Evolutionary conservation across 2,113 vertebrate species (phyloP).

Genomic region (Cyanoderma ruficeps): DNA sequence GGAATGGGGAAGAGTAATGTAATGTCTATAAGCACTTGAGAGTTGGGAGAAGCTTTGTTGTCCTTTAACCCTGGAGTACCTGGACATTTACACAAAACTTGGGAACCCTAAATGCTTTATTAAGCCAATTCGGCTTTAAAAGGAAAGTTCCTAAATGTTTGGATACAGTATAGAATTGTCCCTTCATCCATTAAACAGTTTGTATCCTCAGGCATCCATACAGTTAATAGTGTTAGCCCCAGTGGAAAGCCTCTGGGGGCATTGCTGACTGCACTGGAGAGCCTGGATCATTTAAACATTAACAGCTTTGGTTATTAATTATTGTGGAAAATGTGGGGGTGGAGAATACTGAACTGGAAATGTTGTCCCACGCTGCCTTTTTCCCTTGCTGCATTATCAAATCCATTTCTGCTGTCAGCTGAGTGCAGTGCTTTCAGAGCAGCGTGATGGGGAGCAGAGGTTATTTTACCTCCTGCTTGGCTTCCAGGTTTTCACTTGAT

Average conservation of each 20-base stretch:
- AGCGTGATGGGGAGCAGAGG: background rate
- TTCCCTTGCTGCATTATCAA: background rate
- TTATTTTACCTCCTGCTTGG: background rate
- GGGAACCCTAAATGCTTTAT: background rate
- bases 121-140: background rate
- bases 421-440: background rate
- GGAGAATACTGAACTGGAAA: conserved; percentile 11
- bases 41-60: background rate
- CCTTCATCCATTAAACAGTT: background rate
- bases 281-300: conserved; percentile 15
- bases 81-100: fast-evolving
- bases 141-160: background rate
- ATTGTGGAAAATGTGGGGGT: conserved; percentile 6
- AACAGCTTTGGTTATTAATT: conserved; percentile 57
- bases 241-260: background rate
- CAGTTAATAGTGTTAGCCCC: background rate
- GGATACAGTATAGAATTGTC: background rate
- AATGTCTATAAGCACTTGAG: background rate
- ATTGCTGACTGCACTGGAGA: background rate
- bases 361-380: background rate
- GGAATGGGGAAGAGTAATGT: background rate
- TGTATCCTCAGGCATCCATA: conserved; percentile 11
- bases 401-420: background rate
- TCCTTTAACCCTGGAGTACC: background rate
- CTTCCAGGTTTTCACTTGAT: background rate